phyloP scores from a whole-genome alignment of 2,888 invertebrate species.

The Hirudinaria manillensis region DNA sequence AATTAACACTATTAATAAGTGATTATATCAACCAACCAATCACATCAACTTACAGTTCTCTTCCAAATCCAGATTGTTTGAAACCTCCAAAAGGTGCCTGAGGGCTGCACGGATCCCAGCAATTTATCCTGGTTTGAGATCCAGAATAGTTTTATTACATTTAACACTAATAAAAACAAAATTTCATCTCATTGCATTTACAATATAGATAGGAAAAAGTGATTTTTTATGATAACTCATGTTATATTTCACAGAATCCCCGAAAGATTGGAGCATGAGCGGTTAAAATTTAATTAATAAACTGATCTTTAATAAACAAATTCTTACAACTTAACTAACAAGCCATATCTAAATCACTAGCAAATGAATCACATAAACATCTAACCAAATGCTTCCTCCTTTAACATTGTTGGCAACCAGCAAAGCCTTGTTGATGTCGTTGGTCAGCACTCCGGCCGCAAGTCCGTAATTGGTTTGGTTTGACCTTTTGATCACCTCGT shows the following conservation, averaged over 20 bases:
- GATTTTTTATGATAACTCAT: too few relatives aligned
- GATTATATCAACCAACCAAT: too few relatives aligned
- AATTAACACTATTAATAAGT: too few relatives aligned
- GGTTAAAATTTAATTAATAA: too few relatives aligned
- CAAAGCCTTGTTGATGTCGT: slow-evolving; percentile 77
- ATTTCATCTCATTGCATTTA: not conserved
- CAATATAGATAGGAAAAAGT: too few relatives aligned
- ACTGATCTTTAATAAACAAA: not conserved
- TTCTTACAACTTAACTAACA: not conserved
- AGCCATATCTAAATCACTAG: not conserved
- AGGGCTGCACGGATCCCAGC: slow-evolving; percentile 75
- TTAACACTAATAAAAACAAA: too few relatives aligned
- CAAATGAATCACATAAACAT: not conserved
- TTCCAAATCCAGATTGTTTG: slow-evolving; percentile 89
- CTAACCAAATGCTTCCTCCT: slow-evolving; percentile 74
- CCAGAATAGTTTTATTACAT: too few relatives aligned
- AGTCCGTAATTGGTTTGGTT: slow-evolving; percentile 84
- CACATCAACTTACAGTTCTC: slow-evolving; percentile 64
- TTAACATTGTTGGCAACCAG: slow-evolving; percentile 66
- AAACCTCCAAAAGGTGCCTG: slow-evolving; percentile 92
- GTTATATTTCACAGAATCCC: too few relatives aligned
- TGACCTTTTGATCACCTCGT: slow-evolving; percentile 72
- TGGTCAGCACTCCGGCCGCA: slow-evolving; percentile 85
- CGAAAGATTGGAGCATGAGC: too few relatives aligned
- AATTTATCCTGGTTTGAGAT: slow-evolving; percentile 68